Evolutionary conservation across 2,797 vertebrate genomes (phyloP).

Genomic region (Mus minutoides): DNA sequence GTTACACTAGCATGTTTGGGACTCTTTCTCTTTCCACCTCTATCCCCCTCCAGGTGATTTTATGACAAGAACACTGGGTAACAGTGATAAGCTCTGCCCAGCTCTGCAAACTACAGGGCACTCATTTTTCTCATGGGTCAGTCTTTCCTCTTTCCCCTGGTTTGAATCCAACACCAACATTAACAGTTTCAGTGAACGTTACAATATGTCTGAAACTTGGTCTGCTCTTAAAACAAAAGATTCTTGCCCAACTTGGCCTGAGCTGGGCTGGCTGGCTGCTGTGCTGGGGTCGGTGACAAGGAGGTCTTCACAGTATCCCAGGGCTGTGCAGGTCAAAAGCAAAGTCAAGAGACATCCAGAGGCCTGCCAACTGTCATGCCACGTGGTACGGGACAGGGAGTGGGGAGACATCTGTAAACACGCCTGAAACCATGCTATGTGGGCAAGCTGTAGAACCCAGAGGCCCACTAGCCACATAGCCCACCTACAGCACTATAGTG

Average conservation of each 20-base stretch:
- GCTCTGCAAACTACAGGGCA: fast-evolving
- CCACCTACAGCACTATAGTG: neutral
- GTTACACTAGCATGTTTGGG: neutral
- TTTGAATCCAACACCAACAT: neutral
- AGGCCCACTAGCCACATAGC: neutral
- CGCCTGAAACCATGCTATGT: neutral
- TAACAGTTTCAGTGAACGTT: neutral
- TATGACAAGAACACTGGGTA: neutral
- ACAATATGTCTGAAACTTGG: neutral
- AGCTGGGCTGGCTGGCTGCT: neutral
- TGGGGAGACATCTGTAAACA: neutral
- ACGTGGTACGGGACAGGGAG: neutral
- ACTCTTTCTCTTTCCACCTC: neutral
- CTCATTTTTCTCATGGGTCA: too few species aligned
- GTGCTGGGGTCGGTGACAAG: neutral
- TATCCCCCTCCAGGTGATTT: neutral
- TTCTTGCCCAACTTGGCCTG: neutral
- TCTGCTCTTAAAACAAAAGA: neutral
- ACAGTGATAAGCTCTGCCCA: neutral
- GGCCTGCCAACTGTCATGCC: neutral
- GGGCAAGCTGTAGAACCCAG: neutral
- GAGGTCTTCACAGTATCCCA: neutral
- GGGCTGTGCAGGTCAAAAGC: neutral
- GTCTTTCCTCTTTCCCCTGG: neutral
- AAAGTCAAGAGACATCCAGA: neutral